Conservation (phyloP, 1,140 invertebrate species). For the Bombus haemorrhoidalis region DNA sequence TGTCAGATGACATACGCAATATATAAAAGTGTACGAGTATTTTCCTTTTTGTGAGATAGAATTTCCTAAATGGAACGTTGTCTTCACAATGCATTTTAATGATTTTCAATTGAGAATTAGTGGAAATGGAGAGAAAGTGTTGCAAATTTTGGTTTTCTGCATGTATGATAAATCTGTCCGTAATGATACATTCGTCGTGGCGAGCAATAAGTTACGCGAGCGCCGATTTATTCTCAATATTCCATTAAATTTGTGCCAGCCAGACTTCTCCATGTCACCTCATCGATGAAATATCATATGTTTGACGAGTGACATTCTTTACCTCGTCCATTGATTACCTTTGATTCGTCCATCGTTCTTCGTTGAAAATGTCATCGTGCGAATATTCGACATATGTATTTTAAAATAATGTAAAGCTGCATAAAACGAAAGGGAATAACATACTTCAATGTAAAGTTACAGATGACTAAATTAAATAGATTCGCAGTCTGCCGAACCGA, state of each 20-base stretch:
- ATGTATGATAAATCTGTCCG: too few relatives aligned
- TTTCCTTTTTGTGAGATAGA: neutral
- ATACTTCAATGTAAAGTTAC: neutral
- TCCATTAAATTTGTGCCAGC: constrained; percentile 30
- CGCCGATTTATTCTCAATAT: neutral
- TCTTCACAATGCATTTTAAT: neutral
- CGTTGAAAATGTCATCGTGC: neutral
- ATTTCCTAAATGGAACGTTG: neutral
- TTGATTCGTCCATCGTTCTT: neutral
- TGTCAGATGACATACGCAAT: too few relatives aligned
- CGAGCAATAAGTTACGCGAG: neutral
- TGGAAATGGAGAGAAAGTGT: neutral
- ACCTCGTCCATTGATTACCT: neutral
- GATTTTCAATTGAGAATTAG: neutral
- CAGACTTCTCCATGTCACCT: too few relatives aligned
- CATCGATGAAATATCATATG: neutral
- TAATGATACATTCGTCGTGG: neutral
- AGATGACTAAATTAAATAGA: constrained; percentile 8
- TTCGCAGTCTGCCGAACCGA: neutral
- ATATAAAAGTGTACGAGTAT: neutral
- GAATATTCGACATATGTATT: neutral
- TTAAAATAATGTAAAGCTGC: neutral
- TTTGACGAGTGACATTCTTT: neutral
- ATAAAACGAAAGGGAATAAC: neutral
- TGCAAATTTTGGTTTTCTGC: neutral